Base-by-base conservation (phyloP, 2,797 vertebrate species). In the Selene dorsalis region DNA sequence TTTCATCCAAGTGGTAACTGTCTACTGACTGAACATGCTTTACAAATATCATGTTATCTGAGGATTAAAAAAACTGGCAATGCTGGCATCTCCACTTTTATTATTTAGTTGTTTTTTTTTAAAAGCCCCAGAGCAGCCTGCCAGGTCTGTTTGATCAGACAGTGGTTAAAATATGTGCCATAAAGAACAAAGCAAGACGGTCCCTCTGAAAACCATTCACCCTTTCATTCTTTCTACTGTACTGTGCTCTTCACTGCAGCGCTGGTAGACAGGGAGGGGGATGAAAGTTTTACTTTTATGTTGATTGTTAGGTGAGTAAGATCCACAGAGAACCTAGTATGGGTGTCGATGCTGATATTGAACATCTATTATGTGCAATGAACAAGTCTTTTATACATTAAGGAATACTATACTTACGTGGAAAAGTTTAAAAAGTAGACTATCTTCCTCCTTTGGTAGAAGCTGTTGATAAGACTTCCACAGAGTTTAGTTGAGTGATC, bases 11-110 rank as follows among this genome's bases (percentile, higher is more conserved):
- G n/a, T 66, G 39, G 70, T 74, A 69, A 79, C 50, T 77, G 53
- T 77, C 75, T 59, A 55, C 30, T 71, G 28, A 71, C 55, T 71
- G 61, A 84, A 47, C 73, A 66, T 22, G 64, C 73, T 74, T 71
- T 59, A 45, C 45, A 75, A 80, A 82, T 79, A 72, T 77, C 39
- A 43, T 60, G 67, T 73, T 73, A 70, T 79, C 53, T 73, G 75
- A 77, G 79, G 82, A 86, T 82, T 76, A 86, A n/a, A 73, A 77
- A 79, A 82, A 74, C 47, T 45, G 53, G 45, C 69, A 76, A 77
- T 32, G 12, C 32, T 68, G 73, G 52, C 69, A 75, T 64, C 62
- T 69, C 56, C 64, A 53, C 69, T 79, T 81, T 80, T 71, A 82
- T 79, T 76, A 76, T 80, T 67, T 43, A 69, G 59, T 75, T 60